Evolutionary conservation across 2,113 vertebrate species (phyloP), one percentile per base, ranked within the genome.

Genomic region (Lamprotornis superbus): DNA sequence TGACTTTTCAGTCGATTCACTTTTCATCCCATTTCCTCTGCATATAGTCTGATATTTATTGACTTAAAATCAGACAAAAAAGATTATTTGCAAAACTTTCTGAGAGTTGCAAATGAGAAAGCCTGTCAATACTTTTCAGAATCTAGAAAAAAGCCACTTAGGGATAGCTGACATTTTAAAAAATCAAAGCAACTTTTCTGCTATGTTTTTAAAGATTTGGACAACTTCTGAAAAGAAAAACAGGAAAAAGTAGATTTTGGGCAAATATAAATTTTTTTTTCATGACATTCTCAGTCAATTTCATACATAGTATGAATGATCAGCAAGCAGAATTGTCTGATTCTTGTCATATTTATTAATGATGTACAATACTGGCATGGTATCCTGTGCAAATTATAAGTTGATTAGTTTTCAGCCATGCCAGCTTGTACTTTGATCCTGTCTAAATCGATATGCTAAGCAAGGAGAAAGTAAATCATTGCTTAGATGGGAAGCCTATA

Each of bases 291-390:
- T 93, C 60, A 81, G 76, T 84, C 88, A 78, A 93, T 93, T 90
- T 90, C 52, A 60, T 71, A 86, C 84, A 61, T 83, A 77, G 60
- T 89, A 71, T 92, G 82, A 90, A 93, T 90, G 82, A 95, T 74
- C 86, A 87, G 53, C 80, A 77, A 92, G 79, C 64, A 81, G 83
- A 80, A 37, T 56, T 90, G 60, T 75, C 83, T 94, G 76, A 92
- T 90, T 94, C 79, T 89, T 93, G 64, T 90, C 76, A 78, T 92
- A 95, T 90, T 94, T 96, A 92, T 96, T 96, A 94, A 94, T 93
- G 83, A 87, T 78, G 65, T 90, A 95, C 52, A 86, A 92, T 94
- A 56, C 37, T 60, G 64, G 44, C 61, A 44, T 30, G 25, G 68
- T 75, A 56, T 71, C 80, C 60, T 35, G 40, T 78, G 65, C 56